A percentile compares a stretch with the other conserved stretches of the same genome.
Evolutionary conservation across 2,113 vertebrate genomes (phyloP).

Genomic region (Rallus limicola): DNA sequence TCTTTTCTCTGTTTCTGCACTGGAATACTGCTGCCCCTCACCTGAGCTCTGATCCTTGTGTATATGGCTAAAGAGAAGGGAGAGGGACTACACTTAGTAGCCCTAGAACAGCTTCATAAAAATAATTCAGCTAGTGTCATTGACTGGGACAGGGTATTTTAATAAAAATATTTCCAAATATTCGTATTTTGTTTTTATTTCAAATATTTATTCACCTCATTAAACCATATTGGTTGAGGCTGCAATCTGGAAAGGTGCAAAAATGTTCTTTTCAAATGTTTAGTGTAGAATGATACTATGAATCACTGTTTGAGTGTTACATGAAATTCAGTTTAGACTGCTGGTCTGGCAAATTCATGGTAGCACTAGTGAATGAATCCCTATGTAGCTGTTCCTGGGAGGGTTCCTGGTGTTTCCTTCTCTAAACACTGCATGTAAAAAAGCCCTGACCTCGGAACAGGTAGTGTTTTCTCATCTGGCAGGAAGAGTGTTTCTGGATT

Average conservation of each 20-base stretch:
- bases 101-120: background rate
- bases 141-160: background rate
- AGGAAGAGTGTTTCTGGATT: background rate
- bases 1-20: background rate
- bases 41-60: background rate
- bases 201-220: conserved; percentile 1
- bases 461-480: background rate
- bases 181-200: conserved; percentile 29
- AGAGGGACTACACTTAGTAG: background rate
- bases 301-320: background rate
- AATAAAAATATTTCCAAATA: conserved; percentile 20
- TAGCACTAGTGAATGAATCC: background rate
- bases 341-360: background rate
- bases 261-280: background rate
- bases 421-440: background rate
- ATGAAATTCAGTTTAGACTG: background rate
- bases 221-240: background rate
- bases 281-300: background rate
- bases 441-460: background rate
- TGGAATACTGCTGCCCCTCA: background rate
- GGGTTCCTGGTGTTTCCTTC: background rate
- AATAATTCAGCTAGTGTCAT: background rate
- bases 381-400: background rate
- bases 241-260: background rate
- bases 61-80: background rate